These are phyloP conservation scores for Onthophagus taurus DNA, from an alignment of 1,140 invertebrate species.

Conservation along the genomic window DNA sequence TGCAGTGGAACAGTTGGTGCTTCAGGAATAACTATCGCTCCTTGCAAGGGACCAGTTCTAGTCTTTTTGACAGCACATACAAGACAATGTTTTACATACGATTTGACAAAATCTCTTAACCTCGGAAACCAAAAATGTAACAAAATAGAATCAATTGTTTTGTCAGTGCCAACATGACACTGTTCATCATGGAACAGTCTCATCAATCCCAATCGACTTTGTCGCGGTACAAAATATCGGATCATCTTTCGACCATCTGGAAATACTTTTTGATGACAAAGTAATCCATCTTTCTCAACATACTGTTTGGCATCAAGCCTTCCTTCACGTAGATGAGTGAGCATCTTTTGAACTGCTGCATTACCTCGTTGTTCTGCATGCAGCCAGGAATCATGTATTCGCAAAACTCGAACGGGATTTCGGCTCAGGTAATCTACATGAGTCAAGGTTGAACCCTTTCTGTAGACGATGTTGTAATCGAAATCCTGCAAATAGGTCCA, in stretches of 20 bases:
- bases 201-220: conserved; percentile 14
- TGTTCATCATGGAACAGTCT: conserved; percentile 27
- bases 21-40: conserved; percentile 1
- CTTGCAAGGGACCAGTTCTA: conserved; percentile 19
- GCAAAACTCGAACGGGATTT: background rate
- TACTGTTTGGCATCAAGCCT: conserved; percentile 12
- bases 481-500: too few relatives aligned
- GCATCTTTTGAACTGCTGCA: conserved; percentile 5
- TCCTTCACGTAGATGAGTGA: conserved; percentile 8
- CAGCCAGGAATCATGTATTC: background rate
- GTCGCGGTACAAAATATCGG: background rate
- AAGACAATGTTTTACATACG: conserved; percentile 24
- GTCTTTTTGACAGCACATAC: conserved; percentile 22
- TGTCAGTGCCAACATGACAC: conserved; percentile 19
- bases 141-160: conserved; percentile 19
- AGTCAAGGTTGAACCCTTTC: too few relatives aligned
- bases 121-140: conserved; percentile 30
- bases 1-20: conserved; percentile 23
- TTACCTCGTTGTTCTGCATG: conserved; percentile 9
- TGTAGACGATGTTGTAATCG: background rate
- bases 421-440: too few relatives aligned
- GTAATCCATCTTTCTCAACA: conserved; percentile 13
- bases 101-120: background rate
- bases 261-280: background rate
- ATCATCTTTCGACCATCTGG: conserved; percentile 1